Evolutionary conservation across 2,797 vertebrate genomes (phyloP), one percentile per base, ranked within the genome.

Genomic region (Clamator glandarius): DNA sequence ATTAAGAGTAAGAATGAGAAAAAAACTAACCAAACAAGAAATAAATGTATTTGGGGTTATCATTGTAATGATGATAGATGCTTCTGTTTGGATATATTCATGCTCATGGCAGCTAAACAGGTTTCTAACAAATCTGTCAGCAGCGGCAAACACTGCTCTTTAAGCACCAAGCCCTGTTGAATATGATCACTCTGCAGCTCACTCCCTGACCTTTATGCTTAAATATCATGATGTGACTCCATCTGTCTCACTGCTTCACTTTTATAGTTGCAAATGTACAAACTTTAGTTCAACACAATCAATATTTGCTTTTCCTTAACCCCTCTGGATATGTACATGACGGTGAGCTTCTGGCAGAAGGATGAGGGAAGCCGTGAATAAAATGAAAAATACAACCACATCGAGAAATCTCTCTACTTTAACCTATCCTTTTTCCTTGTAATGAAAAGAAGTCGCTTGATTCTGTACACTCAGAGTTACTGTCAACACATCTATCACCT

Each of bases 261-360:
- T 91, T 87, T 63, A 68, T 25, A 72, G 76, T 50, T 81, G 75
- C 2, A 5, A 92, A 80, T 39, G 57, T 78, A 92, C 74, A 87
- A 88, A 63, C 64, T 94, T 87, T 5, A 95, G 87, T 77, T 64
- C 2, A 15, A 96, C 92, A 92, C 70, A 89, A 95, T 94, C 93
- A 96, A 92, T 96, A 95, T 97, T 96, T 95, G 94, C 86, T 92
- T 96, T 95, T 91, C 90, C 81, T 94, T 88, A 96, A 73, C 77
- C 2, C 41, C 69, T 66, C 88, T 93, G 59, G 66, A 86, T 84
- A 63, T 2, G 14, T 84, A 75, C 67, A 69, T 76, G 91, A 84
- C 1, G 28, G 52, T n/a, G 19, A 95, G 68, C 87, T 87, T 88
- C 58, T 89, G 84, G 92, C 72, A 93, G 58, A 63, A 57, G 31